phyloP scores from a whole-genome alignment of 2,797 vertebrate genomes.

The Chromis chromis region DNA sequence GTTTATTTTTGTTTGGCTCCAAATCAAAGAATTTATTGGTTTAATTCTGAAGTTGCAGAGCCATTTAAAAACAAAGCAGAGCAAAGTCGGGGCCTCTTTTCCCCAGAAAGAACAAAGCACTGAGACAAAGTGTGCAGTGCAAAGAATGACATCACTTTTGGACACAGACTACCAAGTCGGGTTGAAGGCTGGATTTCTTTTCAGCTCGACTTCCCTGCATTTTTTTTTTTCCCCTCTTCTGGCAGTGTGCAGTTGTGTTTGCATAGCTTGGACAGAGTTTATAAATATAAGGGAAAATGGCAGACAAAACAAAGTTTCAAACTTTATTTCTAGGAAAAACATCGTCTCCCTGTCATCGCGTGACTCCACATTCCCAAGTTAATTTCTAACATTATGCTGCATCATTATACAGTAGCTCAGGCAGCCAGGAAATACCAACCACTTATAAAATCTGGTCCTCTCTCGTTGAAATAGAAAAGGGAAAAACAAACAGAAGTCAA shows the following conservation, averaged over 20 bases:
- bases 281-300: slow-evolving; percentile 66
- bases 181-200: slow-evolving; percentile 70
- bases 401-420: slow-evolving; percentile 76
- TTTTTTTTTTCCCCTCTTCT: slow-evolving; percentile 54
- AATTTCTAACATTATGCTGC: slow-evolving; percentile 58
- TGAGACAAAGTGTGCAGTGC: slow-evolving; percentile 76
- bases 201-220: slow-evolving; percentile 45
- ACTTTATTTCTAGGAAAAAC: slow-evolving; percentile 82
- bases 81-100: slow-evolving; percentile 52
- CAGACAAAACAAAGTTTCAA: slow-evolving; percentile 76
- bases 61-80: slow-evolving; percentile 66
- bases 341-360: slow-evolving; percentile 46
- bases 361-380: slow-evolving; percentile 54
- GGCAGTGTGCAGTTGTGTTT: slow-evolving; percentile 59
- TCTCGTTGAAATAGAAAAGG: slow-evolving; percentile 61
- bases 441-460: slow-evolving; percentile 68
- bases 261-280: slow-evolving; percentile 67
- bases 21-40: slow-evolving; percentile 75
- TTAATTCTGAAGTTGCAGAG: slow-evolving; percentile 63
- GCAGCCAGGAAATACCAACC: slow-evolving; percentile 74
- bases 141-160: slow-evolving; percentile 82
- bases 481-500: slow-evolving; percentile 61
- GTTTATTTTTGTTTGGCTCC: slow-evolving; percentile 67
- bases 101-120: slow-evolving; percentile 70
- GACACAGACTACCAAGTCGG: slow-evolving; percentile 62